Conservation (phyloP, 2,113 vertebrate species). For the Mustelus asterias region DNA sequence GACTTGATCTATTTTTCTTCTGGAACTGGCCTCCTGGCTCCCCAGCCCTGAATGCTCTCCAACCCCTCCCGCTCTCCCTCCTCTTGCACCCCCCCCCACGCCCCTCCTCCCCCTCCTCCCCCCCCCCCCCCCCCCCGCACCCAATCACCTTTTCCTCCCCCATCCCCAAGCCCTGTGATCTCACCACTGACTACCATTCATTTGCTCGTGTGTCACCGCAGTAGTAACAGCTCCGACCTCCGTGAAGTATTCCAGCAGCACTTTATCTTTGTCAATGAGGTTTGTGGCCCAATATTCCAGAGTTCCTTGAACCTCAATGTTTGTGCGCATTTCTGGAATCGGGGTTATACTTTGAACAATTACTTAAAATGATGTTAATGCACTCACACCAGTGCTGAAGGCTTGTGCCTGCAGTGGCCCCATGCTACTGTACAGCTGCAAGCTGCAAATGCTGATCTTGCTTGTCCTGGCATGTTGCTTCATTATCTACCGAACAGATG, state of each 20-base stretch:
- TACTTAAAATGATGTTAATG: background rate
- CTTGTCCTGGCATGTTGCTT: background rate
- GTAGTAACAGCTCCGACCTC: background rate
- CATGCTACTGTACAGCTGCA: background rate
- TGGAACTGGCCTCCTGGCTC: background rate
- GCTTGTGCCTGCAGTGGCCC: background rate
- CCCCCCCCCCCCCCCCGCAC: background rate
- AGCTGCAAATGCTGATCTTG: background rate
- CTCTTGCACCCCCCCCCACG: too few relatives aligned
- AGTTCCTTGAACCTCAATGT: background rate
- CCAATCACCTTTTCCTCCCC: background rate
- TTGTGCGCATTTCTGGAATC: background rate
- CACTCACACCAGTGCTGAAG: background rate
- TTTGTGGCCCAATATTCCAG: background rate
- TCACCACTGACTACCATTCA: background rate
- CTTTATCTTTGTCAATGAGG: too few relatives aligned
- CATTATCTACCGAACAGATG: conserved; percentile 5
- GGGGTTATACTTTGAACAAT: background rate
- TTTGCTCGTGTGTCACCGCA: background rate
- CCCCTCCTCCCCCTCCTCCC: background rate
- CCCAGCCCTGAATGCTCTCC: background rate
- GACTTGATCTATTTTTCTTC: background rate
- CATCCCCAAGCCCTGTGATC: too few relatives aligned
- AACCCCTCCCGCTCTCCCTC: background rate
- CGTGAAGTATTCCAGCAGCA: background rate